A percentile compares a stretch with the other conserved stretches of the same genome.
Conservation (phyloP, 2,888 invertebrate species). For the Koerneria pararmatus region DNA sequence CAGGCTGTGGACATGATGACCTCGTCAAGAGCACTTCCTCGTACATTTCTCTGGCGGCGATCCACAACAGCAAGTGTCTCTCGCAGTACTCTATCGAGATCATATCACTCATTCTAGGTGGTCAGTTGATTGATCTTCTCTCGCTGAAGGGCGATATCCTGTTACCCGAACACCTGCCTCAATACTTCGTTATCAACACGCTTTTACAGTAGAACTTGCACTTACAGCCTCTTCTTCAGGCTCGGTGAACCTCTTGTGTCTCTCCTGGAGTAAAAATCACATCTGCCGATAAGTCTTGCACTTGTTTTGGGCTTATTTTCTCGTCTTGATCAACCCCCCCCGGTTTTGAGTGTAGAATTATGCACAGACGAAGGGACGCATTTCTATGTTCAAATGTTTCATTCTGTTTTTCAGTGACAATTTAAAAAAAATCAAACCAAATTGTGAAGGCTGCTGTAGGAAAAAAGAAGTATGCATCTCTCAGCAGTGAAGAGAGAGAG, state of each 20-base stretch:
- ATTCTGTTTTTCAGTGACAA: constrained; percentile 4
- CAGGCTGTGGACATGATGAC: constrained; percentile 84
- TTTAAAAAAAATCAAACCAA: background rate
- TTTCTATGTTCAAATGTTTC: no score
- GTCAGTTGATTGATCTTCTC: constrained; percentile 61
- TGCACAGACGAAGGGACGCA: no score
- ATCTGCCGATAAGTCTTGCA: no score
- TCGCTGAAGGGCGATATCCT: no score
- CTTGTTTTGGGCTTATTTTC: no score
- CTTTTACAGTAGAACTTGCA: no score
- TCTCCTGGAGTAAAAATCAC: no score
- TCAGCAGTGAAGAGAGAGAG: constrained; percentile 1
- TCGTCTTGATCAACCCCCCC: no score
- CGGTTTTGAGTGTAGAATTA: no score
- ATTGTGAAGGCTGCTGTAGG: background rate
- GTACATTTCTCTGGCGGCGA: constrained; percentile 84
- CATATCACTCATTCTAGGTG: constrained; percentile 82
- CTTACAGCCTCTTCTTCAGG: no score
- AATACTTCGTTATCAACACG: no score
- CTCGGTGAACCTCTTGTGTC: background rate
- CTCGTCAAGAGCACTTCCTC: constrained; percentile 83
- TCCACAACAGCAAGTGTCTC: constrained; percentile 80
- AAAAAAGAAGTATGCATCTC: background rate
- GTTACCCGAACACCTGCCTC: no score
- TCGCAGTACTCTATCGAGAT: constrained; percentile 83